Base-by-base conservation (phyloP, 2,888 invertebrate species). In the Ceriagrion tenellum region DNA sequence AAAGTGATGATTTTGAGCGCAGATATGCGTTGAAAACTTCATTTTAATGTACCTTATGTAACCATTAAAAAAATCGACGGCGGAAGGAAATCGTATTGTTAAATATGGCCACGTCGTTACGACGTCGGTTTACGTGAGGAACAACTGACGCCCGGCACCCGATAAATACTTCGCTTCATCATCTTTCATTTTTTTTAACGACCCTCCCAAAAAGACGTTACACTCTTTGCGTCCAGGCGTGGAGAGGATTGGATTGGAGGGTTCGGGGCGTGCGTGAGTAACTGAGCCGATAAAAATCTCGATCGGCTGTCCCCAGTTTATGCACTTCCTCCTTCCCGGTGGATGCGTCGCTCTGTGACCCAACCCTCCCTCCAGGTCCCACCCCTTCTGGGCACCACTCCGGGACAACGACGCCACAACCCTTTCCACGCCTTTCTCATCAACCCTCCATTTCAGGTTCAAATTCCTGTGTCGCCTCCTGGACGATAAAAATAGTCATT, bases 111-210 rank as follows among this genome's bases (percentile, higher is more conserved):
- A 26, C n/a, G 30, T 35, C 0, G 81, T 81, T 16, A 30, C 69
- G n/a, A 69, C 81, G 81, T 81, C 81, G 35, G 30, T 81, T 35
- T 30, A 81, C 35, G 81, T 18, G 12, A 0, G 81, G 30, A 81
- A 81, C 81, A 81, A 81, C 81, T 81, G 81, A 81, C 81, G 81
- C 81, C 13, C 35, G 30, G 35, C 35, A 81, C 35, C 16, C 35
- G 13, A 81, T 35, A 35, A 35, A 81, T 81, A 81, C 81, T 35
- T 81, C 81, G 81, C 30, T 35, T 81, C 81, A 18, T 35, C n/a
- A n/a, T 81, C 81, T 6, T 81, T 81, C 35, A 35, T 81, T 81
- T 81, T 69, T 69, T 81, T 81, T 81, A 81, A 81, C 81, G 81
- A 35, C 81, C 81, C 30, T 13, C 26, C 10, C 18, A 59, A 59